Evolutionary conservation across 2,888 invertebrate species (phyloP).

Genomic region (Blastobasis adustella): DNA sequence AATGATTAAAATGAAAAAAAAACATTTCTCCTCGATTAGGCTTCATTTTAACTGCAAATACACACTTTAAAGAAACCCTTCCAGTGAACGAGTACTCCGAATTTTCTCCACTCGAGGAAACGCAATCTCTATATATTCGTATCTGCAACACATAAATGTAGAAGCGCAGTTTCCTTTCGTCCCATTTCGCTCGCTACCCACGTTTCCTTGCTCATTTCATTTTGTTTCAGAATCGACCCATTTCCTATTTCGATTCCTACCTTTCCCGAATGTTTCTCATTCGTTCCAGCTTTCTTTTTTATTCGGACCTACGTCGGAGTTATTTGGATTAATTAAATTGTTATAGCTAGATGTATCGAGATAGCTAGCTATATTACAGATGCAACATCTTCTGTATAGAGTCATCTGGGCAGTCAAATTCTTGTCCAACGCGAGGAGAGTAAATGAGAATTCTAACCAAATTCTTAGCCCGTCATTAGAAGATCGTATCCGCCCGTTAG

Average conservation of each 20-base stretch:
- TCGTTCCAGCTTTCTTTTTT: background rate
- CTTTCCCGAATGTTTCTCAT: background rate
- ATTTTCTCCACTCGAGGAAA: no score
- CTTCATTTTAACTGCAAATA: no score
- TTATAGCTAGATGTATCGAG: background rate
- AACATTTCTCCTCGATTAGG: no score
- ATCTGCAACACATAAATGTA: background rate
- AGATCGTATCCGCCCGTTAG: slow-evolving; percentile 30
- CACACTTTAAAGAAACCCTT: no score
- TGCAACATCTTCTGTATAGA: slow-evolving; percentile 6
- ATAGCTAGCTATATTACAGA: slow-evolving; percentile 3
- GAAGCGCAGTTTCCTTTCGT: background rate
- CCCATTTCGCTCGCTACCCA: slow-evolving; percentile 5
- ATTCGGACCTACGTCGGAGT: slow-evolving; percentile 3
- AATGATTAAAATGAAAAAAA: no score
- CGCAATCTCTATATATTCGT: background rate
- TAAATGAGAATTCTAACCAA: slow-evolving; percentile 42
- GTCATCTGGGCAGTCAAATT: slow-evolving; percentile 2
- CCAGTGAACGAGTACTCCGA: no score
- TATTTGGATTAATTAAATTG: slow-evolving; percentile 3
- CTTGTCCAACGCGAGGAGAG: background rate
- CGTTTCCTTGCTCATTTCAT: slow-evolving; percentile 11
- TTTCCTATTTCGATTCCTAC: slow-evolving; percentile 1
- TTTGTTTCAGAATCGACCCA: slow-evolving; percentile 8
- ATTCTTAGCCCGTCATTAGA: slow-evolving; percentile 47